Base-by-base conservation (phyloP, 2,888 invertebrate genomes). In the Nowickia ferox region DNA sequence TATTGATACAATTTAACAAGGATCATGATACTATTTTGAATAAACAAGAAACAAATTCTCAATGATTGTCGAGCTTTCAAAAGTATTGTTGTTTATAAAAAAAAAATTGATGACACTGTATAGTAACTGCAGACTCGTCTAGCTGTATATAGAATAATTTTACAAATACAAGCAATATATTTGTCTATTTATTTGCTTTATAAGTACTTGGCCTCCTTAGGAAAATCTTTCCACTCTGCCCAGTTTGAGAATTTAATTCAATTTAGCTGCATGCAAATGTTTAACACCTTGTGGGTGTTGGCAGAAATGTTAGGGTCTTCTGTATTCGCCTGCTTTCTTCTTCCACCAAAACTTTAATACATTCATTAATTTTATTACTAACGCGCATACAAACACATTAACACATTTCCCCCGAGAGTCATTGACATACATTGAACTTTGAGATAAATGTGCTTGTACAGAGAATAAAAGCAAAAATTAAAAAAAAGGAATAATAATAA, bases 351-450 rank as follows among this genome's bases (percentile, higher is more conserved):
- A 82, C 74, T 84, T 77, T 65, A 84, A 84, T 83, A 81, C 72
- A 79, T 82, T 87, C 87, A 87, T 87, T 87, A 87, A 84, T 87
- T 87, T 86, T 81, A 87, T 84, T 86, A 82, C 79, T 66, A 80
- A 83, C 83, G 82, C 30, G 9, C 48, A 66, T 6, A 66, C 85
- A 78, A 55, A 74, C 71, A 79, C 76, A 86, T 84, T 79, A 87
- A 74, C 85, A 85, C 82, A 86, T 86, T 87, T 82, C 87, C 87
- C 87, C 10, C 17, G 86, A 71, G 87, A 84, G 87, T 87, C 87
- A 87, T 87, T 87, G 87, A 86, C 87, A 87, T 79, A 87, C 82
- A 82, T 86, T 84, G 72, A 83, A 86, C 81, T 74, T 81, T 65
- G 13, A 72, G 17, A 59, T 44, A 69, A 48, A 82, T 55, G 46